Conservation (phyloP, 1,140 invertebrate genomes). For the Zelostemma sp. region DNA sequence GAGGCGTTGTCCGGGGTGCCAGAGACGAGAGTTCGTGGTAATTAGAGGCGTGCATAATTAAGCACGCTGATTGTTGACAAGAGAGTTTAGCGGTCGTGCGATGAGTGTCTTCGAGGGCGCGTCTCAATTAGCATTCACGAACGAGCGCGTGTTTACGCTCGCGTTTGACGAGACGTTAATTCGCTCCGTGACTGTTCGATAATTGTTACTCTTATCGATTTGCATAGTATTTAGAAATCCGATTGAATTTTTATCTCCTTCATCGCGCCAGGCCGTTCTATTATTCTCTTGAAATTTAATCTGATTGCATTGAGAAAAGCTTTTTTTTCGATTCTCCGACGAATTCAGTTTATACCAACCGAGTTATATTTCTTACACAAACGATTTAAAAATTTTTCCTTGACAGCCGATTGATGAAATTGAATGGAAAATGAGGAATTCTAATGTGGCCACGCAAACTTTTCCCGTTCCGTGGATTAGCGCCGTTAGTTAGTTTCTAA, state of each 20-base stretch:
- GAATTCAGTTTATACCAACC: no score
- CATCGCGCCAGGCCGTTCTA: no score
- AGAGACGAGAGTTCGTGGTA: conserved; percentile 44
- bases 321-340: no score
- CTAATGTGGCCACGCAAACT: no score
- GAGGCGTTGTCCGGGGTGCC: conserved; percentile 17
- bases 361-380: no score
- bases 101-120: conserved; percentile 59
- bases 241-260: neutral
- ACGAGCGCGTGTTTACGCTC: conserved; percentile 35
- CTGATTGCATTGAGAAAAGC: no score
- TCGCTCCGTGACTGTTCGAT: conserved; percentile 31
- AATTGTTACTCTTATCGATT: conserved; percentile 27
- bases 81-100: conserved; percentile 52
- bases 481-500: no score
- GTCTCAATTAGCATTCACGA: conserved; percentile 54
- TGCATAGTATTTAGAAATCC: neutral
- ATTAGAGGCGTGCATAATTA: conserved; percentile 63
- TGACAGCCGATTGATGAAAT: no score
- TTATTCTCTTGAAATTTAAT: no score
- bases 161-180: conserved; percentile 47
- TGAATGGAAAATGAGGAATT: no score
- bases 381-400: no score
- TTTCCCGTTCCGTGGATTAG: no score
- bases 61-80: conserved; percentile 56